A percentile compares a stretch with the other conserved stretches of the same genome.
Evolutionary conservation across 2,888 invertebrate genomes (phyloP).

Genomic region (Andrena hattorfiana): DNA sequence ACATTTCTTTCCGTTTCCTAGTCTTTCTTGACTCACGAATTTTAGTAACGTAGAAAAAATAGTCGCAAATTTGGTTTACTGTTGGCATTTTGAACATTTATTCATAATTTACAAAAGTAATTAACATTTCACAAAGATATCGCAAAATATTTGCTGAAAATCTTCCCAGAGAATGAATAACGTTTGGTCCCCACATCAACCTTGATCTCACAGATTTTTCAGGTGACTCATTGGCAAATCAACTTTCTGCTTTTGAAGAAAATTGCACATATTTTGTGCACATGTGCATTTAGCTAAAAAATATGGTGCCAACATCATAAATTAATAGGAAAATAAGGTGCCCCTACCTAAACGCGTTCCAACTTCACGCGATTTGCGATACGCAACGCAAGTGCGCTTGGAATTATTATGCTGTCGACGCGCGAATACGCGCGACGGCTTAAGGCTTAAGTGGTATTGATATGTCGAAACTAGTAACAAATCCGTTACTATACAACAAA

Average conservation of each 20-base stretch:
- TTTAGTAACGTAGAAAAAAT: slow-evolving; percentile 44
- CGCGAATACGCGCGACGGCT: no score
- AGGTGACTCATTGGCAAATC: slow-evolving; percentile 51
- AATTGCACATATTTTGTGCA: slow-evolving; percentile 47
- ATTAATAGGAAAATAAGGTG: not conserved
- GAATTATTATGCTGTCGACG: no score
- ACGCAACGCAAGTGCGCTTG: no score
- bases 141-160: slow-evolving; percentile 62
- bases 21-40: slow-evolving; percentile 43
- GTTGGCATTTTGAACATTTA: slow-evolving; percentile 70
- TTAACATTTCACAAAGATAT: slow-evolving; percentile 52
- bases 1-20: slow-evolving; percentile 51
- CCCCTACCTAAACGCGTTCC: no score
- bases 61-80: slow-evolving; percentile 62
- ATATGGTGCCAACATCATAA: not conserved
- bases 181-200: slow-evolving; percentile 59
- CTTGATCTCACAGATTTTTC: slow-evolving; percentile 64
- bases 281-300: slow-evolving; percentile 23
- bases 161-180: slow-evolving; percentile 53
- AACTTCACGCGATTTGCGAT: no score
- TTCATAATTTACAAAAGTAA: slow-evolving; percentile 65
- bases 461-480: no score
- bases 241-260: slow-evolving; percentile 50
- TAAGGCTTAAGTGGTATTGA: no score
- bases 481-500: no score